These are phyloP conservation scores for Heliconius hortense DNA, from an alignment of 2,888 invertebrate genomes.

Conservation along the genomic window DNA sequence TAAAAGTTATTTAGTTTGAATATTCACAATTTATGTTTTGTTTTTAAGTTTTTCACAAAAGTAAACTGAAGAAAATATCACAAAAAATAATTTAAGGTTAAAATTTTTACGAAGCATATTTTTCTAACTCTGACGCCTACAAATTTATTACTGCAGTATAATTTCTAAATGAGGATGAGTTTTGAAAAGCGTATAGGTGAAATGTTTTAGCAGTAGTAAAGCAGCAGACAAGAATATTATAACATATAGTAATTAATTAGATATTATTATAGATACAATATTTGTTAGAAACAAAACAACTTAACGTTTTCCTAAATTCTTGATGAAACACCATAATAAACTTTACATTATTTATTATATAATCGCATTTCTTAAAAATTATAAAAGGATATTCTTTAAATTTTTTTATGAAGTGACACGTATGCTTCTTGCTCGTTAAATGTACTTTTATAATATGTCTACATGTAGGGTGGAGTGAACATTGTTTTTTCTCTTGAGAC, in stretches of 20 bases:
- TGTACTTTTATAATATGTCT: slow-evolving; percentile 37
- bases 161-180: slow-evolving; percentile 43
- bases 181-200: slow-evolving; percentile 38
- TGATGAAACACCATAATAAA: background rate
- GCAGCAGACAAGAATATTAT: slow-evolving; percentile 18
- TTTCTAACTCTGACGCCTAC: slow-evolving; percentile 31
- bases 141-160: slow-evolving; percentile 44
- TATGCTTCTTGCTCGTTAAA: slow-evolving; percentile 43
- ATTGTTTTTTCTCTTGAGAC: slow-evolving; percentile 58
- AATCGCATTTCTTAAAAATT: slow-evolving; percentile 23
- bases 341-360: background rate
- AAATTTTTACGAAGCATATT: slow-evolving; percentile 22
- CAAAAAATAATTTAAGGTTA: slow-evolving; percentile 20
- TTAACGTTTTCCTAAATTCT: background rate
- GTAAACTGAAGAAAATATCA: background rate
- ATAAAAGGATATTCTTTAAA: slow-evolving; percentile 32
- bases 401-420: slow-evolving; percentile 42
- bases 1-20: background rate
- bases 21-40: no score
- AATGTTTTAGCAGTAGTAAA: slow-evolving; percentile 32
- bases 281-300: background rate
- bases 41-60: background rate
- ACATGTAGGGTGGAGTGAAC: slow-evolving; percentile 44
- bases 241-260: slow-evolving; percentile 5
- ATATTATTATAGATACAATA: background rate